Conservation (phyloP, 2,797 vertebrate genomes). For the Arrhamphus sclerolepis region DNA sequence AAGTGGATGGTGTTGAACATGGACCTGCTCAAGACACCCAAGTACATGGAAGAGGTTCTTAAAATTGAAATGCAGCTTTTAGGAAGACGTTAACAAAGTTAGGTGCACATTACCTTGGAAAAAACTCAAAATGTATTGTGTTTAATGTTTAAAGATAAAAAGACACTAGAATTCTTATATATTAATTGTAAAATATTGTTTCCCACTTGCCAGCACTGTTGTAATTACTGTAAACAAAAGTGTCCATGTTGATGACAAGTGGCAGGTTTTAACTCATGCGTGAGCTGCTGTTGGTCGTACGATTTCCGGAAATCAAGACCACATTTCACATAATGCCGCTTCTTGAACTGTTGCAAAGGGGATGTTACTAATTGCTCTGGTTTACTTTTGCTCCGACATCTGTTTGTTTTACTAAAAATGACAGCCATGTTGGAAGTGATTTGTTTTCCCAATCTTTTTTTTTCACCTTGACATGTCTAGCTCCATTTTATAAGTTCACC, state of each 20-base stretch:
- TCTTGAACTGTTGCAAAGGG: constrained; percentile 11
- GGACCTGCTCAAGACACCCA: no score
- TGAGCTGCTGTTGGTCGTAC: constrained; percentile 27
- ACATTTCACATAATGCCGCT: constrained; percentile 31
- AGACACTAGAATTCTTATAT: no score
- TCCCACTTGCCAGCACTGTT: no score
- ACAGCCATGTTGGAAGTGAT: constrained; percentile 26
- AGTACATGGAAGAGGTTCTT: no score
- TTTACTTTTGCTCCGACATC: constrained; percentile 11
- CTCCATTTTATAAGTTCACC: not conserved
- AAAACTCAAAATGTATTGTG: no score
- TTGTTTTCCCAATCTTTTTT: constrained; percentile 20
- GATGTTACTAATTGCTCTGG: constrained; percentile 44
- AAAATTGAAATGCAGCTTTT: no score
- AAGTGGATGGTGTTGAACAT: no score
- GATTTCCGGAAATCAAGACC: constrained; percentile 41
- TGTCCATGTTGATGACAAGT: constrained; percentile 28
- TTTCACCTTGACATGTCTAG: constrained; percentile 8
- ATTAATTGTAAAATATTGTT: no score
- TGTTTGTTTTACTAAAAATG: constrained; percentile 32
- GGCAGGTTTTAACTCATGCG: constrained; percentile 32
- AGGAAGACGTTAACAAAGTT: no score
- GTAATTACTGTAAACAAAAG: no score
- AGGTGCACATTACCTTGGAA: no score
- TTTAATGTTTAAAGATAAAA: no score